Evolutionary conservation across 2,888 invertebrate genomes (phyloP), one percentile per base, ranked within the genome.

Genomic region (Ormyrus pomaceus): DNA sequence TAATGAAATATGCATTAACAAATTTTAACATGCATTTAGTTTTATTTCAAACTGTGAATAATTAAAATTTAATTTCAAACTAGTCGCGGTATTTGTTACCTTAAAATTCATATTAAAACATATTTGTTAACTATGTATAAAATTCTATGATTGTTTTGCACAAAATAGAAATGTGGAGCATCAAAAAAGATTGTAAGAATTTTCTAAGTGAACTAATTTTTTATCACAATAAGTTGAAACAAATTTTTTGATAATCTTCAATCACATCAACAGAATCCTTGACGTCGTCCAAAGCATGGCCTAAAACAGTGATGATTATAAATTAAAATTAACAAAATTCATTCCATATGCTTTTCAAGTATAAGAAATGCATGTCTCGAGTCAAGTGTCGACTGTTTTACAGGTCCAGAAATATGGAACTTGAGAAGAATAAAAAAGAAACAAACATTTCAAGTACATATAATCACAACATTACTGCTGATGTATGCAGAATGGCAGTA

Each of bases 381-480:
- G 87, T 88, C 87, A 89, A 89, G 87, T 84, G 85, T 86, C 85
- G 86, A 87, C 87, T 89, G 83, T 89, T 89, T 89, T 89, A 80
- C 88, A 89, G 89, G 88, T 89, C 86, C 85, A 82, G 85, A 86
- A 88, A 82, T 83, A 88, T 83, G 85, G 84, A 86, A 83, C 86
- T 83, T 84, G 85, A 86, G 87, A 86, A 84, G 76, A 73, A 46
- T 48, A 1, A 62, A 55, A 62, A 56, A 51, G 50, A 59, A 71
- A 82, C 79, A 83, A 82, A 45, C 6, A 9, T 62, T 50, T n/a
- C 48, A 53, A 71, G 8, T 11, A 45, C 34, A 59, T 5, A 68
- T 59, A 61, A 19, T 11, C 4, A 34, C 34, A 13, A 59, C 19
- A 51, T 4, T 64, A 11, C 5, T n/a, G 45, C 53, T 46, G 19